phyloP scores from a whole-genome alignment of 2,797 vertebrate genomes.

The Spondyliosoma cantharus region DNA sequence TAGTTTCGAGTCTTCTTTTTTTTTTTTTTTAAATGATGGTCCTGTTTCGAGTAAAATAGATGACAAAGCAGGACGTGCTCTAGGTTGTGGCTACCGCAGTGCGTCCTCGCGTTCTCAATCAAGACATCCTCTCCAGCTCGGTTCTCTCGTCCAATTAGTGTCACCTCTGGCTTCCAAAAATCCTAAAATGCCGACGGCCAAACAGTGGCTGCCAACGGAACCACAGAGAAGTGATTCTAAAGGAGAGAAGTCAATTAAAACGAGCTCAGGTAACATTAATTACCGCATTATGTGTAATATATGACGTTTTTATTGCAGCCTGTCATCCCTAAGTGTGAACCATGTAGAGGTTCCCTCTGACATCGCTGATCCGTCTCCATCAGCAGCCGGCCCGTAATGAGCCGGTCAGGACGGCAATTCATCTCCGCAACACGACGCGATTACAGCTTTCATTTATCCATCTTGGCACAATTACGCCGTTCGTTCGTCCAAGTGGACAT shows the following conservation, averaged over 20 bases:
- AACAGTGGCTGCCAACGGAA: too few species aligned
- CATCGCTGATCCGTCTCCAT: slow-evolving; percentile 42
- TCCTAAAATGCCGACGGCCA: too few species aligned
- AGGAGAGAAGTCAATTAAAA: background rate
- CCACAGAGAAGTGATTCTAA: too few species aligned
- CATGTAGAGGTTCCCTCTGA: slow-evolving; percentile 30
- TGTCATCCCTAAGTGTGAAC: slow-evolving; percentile 16
- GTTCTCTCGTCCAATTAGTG: too few species aligned
- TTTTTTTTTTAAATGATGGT: too few species aligned
- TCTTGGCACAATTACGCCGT: slow-evolving; percentile 21
- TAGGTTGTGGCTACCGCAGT: too few species aligned
- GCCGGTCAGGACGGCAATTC: slow-evolving; percentile 36
- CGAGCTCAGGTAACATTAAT: slow-evolving; percentile 1
- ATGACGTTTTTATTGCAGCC: slow-evolving; percentile 11
- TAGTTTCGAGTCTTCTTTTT: too few species aligned
- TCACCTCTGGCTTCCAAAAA: too few species aligned
- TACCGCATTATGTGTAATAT: background rate
- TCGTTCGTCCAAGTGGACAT: slow-evolving; percentile 41
- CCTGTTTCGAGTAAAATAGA: too few species aligned
- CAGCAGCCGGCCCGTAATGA: slow-evolving; percentile 31
- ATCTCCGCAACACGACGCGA: slow-evolving; percentile 42
- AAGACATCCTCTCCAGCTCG: too few species aligned
- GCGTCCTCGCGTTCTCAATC: too few species aligned
- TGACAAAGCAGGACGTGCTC: too few species aligned
- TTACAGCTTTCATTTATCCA: slow-evolving; percentile 37